These are phyloP conservation scores for Etheostoma perlongum DNA, from an alignment of 2,797 vertebrate genomes.

Conservation along the genomic window DNA sequence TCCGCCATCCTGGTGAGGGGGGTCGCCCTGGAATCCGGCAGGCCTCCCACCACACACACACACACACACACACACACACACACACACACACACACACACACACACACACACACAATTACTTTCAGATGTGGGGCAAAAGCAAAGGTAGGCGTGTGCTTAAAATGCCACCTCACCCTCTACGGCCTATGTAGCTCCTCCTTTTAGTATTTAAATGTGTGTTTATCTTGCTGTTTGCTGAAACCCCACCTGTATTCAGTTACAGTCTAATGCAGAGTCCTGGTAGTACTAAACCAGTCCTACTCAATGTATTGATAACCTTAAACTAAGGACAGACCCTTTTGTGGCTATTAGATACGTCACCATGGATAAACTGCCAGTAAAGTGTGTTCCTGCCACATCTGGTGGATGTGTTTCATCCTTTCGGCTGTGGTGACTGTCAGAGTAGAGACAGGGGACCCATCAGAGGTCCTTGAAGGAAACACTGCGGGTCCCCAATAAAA, in stretches of 20 bases:
- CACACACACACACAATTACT: constrained; percentile 76
- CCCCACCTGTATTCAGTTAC: constrained; percentile 65
- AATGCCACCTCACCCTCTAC: constrained; percentile 59
- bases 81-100: constrained; percentile 44
- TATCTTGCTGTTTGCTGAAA: constrained; percentile 34
- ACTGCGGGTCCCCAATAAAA: constrained; percentile 61
- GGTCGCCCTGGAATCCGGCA: constrained; percentile 79
- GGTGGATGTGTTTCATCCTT: constrained; percentile 60
- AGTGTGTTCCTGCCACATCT: constrained; percentile 59
- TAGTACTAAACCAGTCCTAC: constrained; percentile 21
- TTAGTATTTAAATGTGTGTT: constrained; percentile 48
- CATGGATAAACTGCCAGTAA: constrained; percentile 14
- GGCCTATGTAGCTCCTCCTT: constrained; percentile 39
- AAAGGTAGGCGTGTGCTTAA: constrained; percentile 57
- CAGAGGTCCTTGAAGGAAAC: constrained; percentile 38
- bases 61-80: constrained; percentile 54
- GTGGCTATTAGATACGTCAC: constrained; percentile 23
- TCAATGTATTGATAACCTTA: constrained; percentile 61
- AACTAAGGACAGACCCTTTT: constrained; percentile 36
- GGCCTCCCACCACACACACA: constrained; percentile 71
- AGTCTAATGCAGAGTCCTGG: constrained; percentile 29
- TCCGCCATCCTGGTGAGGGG: constrained; percentile 74
- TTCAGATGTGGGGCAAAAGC: constrained; percentile 83
- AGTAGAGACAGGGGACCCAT: constrained; percentile 63
- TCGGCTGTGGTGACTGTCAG: constrained; percentile 31